Base-by-base conservation (phyloP, 2,797 vertebrate species). In the Cygnus olor region DNA sequence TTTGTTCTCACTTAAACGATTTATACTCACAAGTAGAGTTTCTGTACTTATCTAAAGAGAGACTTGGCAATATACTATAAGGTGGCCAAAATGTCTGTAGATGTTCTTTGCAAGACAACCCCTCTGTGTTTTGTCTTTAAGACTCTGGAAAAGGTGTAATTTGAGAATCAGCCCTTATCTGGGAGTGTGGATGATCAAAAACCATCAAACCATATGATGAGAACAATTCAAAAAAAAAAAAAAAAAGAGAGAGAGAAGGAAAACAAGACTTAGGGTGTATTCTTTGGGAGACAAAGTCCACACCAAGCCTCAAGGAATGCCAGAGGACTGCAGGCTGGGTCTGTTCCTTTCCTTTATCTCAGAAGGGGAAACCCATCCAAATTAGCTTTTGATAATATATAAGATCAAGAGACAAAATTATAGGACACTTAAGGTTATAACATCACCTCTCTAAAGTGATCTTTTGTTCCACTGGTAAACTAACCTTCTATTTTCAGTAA, bases 401-500 rank as follows among this genome's bases (percentile, higher is more conserved):
- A 66, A 89, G 3, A 66, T 79, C 44, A 88, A 40, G 12, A n/a
- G 30, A 81, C 51, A 70, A 88, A 93, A 90, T 79, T 17, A 94
- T 10, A 78, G 21, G 22, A 42, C 16, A 71, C 24, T 85, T 34
- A n/a, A 44, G 28, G 68, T 85, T 74, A 89, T 21, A 80, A 87
- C 87, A 87, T 64, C 10, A 4, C 58, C 28, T 83, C 38, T 91
- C 49, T 78, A 65, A 92, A 88, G 57, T 10, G 9, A 42, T 77
- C 42, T 89, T 93, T 85, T 90, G 51, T 95, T 93, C 68, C 8
- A 6, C 32, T 82, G 53, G 74, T 61, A 88, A 68, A 68, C 47
- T 65, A 76, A 71, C 5, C 34, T n/a, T 22, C 19, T 61, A 38
- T 30, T 90, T 90, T 38, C 44, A 80, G 24, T 68, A 77, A 65